A percentile compares a stretch with the other conserved stretches of the same genome.
Conservation (phyloP, 1,140 invertebrate genomes). For the Zeugodacus cucurbitae region DNA sequence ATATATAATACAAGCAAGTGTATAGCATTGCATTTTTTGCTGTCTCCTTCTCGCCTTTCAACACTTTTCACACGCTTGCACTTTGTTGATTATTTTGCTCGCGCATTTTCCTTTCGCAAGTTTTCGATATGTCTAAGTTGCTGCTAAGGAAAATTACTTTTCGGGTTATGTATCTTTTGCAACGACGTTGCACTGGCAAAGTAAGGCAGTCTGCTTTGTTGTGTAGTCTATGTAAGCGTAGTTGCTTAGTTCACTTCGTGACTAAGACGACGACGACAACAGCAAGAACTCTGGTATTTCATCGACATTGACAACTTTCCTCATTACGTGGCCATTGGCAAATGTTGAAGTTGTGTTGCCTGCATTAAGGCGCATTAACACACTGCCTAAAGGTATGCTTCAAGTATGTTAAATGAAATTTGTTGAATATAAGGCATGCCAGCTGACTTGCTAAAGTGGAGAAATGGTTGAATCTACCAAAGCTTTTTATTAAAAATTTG, state of each 20-base stretch:
- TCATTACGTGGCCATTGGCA: slow-evolving; percentile 11
- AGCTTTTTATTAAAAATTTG: no score
- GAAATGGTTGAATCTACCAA: no score
- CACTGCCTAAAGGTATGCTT: not conserved
- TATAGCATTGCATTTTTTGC: not conserved
- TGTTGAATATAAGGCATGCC: not conserved
- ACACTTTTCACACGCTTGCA: slow-evolving; percentile 26
- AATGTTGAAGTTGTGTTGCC: not conserved
- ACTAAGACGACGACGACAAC: not conserved
- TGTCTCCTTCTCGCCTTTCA: not conserved
- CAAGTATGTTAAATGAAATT: not conserved
- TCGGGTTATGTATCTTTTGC: not conserved
- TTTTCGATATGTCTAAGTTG: not conserved
- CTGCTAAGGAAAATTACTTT: slow-evolving; percentile 23
- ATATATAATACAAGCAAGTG: no score
- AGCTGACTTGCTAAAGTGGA: not conserved
- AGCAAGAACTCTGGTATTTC: not conserved
- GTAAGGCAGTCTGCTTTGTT: not conserved
- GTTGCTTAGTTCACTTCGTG: not conserved
- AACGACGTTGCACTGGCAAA: not conserved
- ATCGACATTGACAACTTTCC: not conserved
- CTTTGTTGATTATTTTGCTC: slow-evolving; percentile 29
- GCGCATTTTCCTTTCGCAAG: not conserved
- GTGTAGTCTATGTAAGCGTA: not conserved
- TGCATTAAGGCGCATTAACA: not conserved